Base-by-base conservation (phyloP, 2,888 invertebrate genomes). In the Creontiades dilutus region DNA sequence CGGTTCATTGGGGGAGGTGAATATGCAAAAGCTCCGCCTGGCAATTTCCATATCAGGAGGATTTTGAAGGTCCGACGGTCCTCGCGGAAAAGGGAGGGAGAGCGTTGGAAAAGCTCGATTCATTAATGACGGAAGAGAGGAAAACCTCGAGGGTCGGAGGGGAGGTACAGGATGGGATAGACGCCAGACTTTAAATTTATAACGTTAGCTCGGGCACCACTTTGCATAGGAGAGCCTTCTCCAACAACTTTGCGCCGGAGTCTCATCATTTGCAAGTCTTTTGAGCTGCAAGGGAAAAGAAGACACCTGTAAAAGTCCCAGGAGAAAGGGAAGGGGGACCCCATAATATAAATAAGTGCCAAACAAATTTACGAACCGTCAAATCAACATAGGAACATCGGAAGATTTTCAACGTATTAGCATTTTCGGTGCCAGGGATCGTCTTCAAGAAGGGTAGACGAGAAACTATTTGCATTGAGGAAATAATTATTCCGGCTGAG, bases 11-110 rank as follows among this genome's bases (percentile, higher is more conserved):
- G 37, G n/a, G 19, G 47, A 86, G 86, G 86, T 86, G 86, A 86
- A 86, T 86, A 86, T 86, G 86, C 86, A 86, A 86, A 86, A 47
- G 46, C 75, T 16, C 27, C 13, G 57, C 46, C 86, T 27, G 75
- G 86, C 61, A 86, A 86, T 86, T 86, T 86, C 86, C 86, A 86
- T 86, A 68, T 86, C 75, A 75, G 37, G 86, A 47, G 61, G 57
- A 85, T 57, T 61, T 47, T 14, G 85, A 85, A 85, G 61, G 68
- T 85, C 85, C 85, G 85, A 68, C 7, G 68, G 16, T 37, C 37
- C 37, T 37, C 37, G 28, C 37, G n/a, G 46, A 19, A 28, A 47
- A 82, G 52, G 47, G 23, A 57, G 4, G 28, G 11, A 46, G 19
- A 0, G 14, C 23, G 27, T 52, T 19, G 82, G 48, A 68, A 52